Evolutionary conservation across 1,140 invertebrate genomes (phyloP).

Genomic region (Zelostemma sp.): DNA sequence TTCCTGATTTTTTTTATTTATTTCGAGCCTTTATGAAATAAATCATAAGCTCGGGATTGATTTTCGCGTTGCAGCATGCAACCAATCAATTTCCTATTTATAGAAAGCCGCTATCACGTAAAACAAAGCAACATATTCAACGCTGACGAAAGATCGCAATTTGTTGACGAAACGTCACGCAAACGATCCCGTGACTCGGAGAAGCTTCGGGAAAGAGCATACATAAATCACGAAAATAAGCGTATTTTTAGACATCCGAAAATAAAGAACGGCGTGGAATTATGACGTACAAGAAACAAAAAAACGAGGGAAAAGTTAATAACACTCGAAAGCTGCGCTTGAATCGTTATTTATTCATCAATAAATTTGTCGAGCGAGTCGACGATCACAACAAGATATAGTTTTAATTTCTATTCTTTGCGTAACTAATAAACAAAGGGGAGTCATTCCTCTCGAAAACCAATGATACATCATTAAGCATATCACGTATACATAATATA

Average conservation of each 20-base stretch:
- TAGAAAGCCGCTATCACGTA: not conserved
- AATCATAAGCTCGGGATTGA: no score
- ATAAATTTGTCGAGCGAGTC: slow-evolving; percentile 60
- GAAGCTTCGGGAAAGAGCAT: no score
- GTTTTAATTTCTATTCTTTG: slow-evolving; percentile 53
- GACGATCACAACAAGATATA: slow-evolving; percentile 69
- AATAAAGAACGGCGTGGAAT: no score
- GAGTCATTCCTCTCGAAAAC: slow-evolving; percentile 38
- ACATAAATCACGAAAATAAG: no score
- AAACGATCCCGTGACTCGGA: not conserved
- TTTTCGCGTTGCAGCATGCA: no score
- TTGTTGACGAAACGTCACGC: not conserved
- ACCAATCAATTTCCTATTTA: not conserved
- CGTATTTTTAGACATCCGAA: no score
- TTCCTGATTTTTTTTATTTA: no score
- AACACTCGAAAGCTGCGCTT: slow-evolving; percentile 19
- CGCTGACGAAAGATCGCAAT: not conserved
- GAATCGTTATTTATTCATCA: slow-evolving; percentile 61
- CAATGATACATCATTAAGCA: slow-evolving; percentile 40
- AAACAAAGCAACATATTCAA: not conserved
- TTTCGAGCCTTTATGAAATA: no score
- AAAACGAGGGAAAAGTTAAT: slow-evolving; percentile 10
- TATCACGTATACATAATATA: slow-evolving; percentile 23
- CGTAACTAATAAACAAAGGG: slow-evolving; percentile 57
- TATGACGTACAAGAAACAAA: not conserved